phyloP scores from a whole-genome alignment of 2,797 vertebrate species.

The Neosalanx taihuensis region DNA sequence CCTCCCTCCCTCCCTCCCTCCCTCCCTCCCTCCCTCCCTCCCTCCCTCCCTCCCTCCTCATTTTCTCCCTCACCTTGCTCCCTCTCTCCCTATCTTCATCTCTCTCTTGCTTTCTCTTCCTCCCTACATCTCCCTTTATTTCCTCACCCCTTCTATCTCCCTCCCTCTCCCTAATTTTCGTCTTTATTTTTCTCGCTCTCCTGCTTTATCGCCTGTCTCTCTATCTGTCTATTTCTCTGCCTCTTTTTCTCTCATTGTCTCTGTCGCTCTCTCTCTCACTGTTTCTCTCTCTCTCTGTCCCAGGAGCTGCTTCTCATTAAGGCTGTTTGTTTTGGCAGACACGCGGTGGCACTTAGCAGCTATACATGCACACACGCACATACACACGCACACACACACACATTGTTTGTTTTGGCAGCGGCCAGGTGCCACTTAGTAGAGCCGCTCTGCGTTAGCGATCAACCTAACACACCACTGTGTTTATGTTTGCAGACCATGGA shows the following conservation, averaged over 20 bases:
- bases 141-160: background rate
- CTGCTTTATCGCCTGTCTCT: constrained; percentile 25
- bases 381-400: background rate
- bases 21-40: background rate
- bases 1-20: background rate
- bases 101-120: background rate
- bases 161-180: constrained; percentile 20
- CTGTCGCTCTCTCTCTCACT: constrained; percentile 25
- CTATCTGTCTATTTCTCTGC: constrained; percentile 25
- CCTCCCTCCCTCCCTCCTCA: background rate
- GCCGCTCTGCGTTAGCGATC: constrained; percentile 38
- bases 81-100: background rate
- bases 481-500: constrained; percentile 47
- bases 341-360: constrained; percentile 72
- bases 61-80: background rate
- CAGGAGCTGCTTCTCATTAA: constrained; percentile 79
- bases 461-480: constrained; percentile 42
- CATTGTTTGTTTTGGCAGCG: constrained; percentile 73
- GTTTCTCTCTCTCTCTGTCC: constrained; percentile 45
- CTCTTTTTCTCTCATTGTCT: constrained; percentile 13
- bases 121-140: constrained; percentile 2
- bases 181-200: constrained; percentile 31
- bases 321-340: constrained; percentile 75
- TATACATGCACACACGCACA: constrained; percentile 10
- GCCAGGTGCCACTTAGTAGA: constrained; percentile 69